Evolutionary conservation across 1,140 invertebrate species (phyloP).

Genomic region (Gryllus bimaculatus): DNA sequence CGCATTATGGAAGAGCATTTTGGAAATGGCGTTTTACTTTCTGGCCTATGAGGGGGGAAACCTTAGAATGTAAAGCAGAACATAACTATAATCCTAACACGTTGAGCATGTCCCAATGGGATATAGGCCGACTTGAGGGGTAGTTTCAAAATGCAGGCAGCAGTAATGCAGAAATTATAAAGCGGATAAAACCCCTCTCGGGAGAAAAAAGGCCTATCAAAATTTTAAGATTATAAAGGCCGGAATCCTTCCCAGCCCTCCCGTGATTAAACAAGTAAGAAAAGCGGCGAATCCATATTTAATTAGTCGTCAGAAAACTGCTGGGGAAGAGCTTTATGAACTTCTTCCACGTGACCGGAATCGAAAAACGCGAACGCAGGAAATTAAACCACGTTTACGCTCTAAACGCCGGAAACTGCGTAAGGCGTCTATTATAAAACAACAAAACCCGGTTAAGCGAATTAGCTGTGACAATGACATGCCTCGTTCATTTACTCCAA

Average conservation of each 20-base stretch:
- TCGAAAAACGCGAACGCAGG: too few relatives aligned
- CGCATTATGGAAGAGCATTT: neutral
- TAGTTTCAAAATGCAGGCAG: neutral
- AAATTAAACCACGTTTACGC: too few relatives aligned
- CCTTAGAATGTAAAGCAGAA: neutral
- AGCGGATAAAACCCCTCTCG: neutral
- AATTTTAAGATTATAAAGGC: neutral
- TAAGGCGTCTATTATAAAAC: neutral
- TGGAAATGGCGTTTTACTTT: neutral
- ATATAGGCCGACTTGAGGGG: neutral
- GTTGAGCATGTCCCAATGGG: too few relatives aligned
- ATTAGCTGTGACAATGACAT: neutral
- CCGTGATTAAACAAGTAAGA: neutral
- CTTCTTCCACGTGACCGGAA: neutral
- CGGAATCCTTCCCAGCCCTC: neutral
- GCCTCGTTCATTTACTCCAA: neutral
- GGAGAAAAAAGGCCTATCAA: neutral
- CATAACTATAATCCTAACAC: neutral
- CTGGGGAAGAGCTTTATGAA: neutral
- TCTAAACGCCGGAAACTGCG: neutral
- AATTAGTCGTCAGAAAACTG: neutral
- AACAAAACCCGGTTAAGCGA: neutral
- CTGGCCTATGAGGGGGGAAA: neutral
- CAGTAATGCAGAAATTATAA: neutral
- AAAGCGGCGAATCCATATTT: neutral